Conservation (phyloP, 2,113 vertebrate species). For the Burhinus oedicnemus region DNA sequence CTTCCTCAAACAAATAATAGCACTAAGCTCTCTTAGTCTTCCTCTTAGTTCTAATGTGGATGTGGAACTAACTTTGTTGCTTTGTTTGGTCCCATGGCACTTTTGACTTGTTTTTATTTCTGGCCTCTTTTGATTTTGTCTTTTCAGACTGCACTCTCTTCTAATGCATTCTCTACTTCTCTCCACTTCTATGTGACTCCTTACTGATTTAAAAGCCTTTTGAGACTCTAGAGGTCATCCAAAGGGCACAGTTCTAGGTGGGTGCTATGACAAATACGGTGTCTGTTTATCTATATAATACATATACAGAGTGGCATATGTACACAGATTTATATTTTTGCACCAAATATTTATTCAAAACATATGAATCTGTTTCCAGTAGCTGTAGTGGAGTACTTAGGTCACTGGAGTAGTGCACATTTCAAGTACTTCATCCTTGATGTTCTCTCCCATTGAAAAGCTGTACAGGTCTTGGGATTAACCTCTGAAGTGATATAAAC, state of each 20-base stretch:
- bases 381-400: background rate
- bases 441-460: background rate
- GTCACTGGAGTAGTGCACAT: background rate
- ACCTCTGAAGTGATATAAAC: background rate
- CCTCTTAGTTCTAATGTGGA: background rate
- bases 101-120: background rate
- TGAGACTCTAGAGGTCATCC: background rate
- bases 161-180: background rate
- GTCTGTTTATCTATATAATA: background rate
- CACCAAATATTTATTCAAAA: background rate
- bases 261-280: background rate
- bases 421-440: background rate
- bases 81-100: background rate
- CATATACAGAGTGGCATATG: background rate
- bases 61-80: background rate
- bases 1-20: background rate
- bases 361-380: background rate
- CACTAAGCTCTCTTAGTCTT: background rate
- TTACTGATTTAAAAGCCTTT: background rate
- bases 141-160: background rate
- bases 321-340: background rate
- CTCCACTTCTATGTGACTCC: background rate
- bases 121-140: background rate
- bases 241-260: background rate
- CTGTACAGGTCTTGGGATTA: background rate